phyloP scores from a whole-genome alignment of 2,797 vertebrate genomes.

The Heliangelus exortis region DNA sequence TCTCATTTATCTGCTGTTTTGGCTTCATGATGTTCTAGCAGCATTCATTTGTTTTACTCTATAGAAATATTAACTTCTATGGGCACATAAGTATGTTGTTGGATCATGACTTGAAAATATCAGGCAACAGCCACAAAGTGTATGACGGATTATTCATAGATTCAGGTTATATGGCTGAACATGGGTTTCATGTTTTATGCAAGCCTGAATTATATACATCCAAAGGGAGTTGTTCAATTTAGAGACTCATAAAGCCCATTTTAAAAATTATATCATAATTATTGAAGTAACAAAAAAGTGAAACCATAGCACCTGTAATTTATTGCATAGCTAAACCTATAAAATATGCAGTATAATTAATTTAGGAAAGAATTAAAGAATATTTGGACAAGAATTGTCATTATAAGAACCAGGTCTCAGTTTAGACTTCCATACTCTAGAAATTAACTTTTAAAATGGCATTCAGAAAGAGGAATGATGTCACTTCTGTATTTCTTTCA shows the following conservation, averaged over 20 bases:
- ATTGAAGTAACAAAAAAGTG: slow-evolving; percentile 20
- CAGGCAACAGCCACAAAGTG: background rate
- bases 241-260: background rate
- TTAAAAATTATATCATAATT: background rate
- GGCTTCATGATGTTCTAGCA: background rate
- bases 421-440: background rate
- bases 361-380: background rate
- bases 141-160: background rate
- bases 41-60: background rate
- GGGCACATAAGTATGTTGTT: background rate
- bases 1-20: background rate
- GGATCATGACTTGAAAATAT: background rate
- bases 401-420: background rate
- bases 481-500: background rate
- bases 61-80: background rate
- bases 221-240: background rate
- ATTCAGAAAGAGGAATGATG: background rate
- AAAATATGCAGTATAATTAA: background rate
- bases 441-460: background rate
- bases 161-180: background rate
- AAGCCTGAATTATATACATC: background rate
- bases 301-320: background rate
- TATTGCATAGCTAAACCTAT: background rate
- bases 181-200: background rate
- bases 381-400: background rate